Evolutionary conservation across 2,113 vertebrate genomes (phyloP), one percentile per base, ranked within the genome.

Genomic region (Eublepharis macularius): DNA sequence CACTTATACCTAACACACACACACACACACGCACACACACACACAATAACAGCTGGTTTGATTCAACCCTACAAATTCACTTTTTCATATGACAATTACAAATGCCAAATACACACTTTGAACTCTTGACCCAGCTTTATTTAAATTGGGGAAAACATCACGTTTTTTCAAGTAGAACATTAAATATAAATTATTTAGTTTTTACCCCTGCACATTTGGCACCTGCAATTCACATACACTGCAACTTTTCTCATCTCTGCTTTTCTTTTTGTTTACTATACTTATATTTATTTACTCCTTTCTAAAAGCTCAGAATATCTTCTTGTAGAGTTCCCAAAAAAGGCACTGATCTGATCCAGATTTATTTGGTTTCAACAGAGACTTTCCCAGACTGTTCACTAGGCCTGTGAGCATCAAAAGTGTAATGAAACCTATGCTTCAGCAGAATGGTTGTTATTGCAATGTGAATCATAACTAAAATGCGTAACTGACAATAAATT

Each of bases 401-500:
- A 54, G 21, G 21, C 6, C 21, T 43, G 36, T 39, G 21, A 36
- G 10, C 13, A 41, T 39, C 41, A 26, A 43, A 12, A 26, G 9
- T 57, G 36, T 1, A 2, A n/a, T 32, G 24, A 16, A 19, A 81
- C 36, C 26, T 66, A n/a, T 34, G 51, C 72, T 49, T 41, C 13
- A 57, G 80, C 21, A 24, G 69, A 80, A 77, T 45, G 24, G 17
- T 43, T 83, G 85, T 2, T 81, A 13, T 45, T 80, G 34, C 21
- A 34, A 32, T 57, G 57, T 69, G 83, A 88, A 86, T n/a, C 81
- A 63, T 70, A 26, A 90, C 10, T 90, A 73, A 76, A 29, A 74
- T 81, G 0, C 3, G 88, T 39, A n/a, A 65, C 19, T 66, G 41
- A 91, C 12, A 70, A n/a, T 29, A 32, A 54, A 86, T 47, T 66